Evolutionary conservation across 2,888 invertebrate genomes (phyloP), one percentile per base, ranked within the genome.

Genomic region (Sphaeridia pumilis): DNA sequence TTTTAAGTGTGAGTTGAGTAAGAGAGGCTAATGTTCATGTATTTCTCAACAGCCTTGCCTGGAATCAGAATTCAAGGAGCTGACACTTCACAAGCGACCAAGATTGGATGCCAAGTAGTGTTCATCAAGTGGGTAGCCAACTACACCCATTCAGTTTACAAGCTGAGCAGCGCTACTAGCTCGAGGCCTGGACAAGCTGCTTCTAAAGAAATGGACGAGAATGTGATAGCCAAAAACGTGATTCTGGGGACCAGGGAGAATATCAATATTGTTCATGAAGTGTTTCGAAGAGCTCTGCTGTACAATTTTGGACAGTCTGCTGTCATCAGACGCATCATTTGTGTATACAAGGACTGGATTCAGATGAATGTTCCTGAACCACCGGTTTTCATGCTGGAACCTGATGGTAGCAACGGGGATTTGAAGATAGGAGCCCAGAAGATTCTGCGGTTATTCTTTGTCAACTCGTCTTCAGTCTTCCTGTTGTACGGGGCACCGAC

Each of bases 341-440:
- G 84, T 41, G 84, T 93, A 3, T 95, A 95, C 70, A 87, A 89
- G 70, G 93, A 95, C 71, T 87, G 95, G 84, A 92, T 95, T 73
- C 88, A 88, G 68, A 82, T 84, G 74, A 86, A 83, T 69, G 81
- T 82, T 56, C 71, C 78, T 54, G 85, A 85, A 69, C 76, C 87
- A 52, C 89, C 88, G 0, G 81, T 84, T 0, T 90, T 90, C 69
- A 78, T 89, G 69, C 70, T 87, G 64, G 73, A 74, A 57, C 73
- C 73, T 7, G 58, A 69, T 24, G 69, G 58, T 17, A 52, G 54
- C n/a, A 24, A 42, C 10, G 56, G 52, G 2, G 58, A 55, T 67
- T 81, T 89, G 50, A 78, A 87, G 43, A 87, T 87, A 26, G 88
- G 89, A 14, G 73, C 66, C 36, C 75, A 88, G 78, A 87, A 85